Base-by-base conservation (phyloP, 2,113 vertebrate genomes). In the Engystomops pustulosus region DNA sequence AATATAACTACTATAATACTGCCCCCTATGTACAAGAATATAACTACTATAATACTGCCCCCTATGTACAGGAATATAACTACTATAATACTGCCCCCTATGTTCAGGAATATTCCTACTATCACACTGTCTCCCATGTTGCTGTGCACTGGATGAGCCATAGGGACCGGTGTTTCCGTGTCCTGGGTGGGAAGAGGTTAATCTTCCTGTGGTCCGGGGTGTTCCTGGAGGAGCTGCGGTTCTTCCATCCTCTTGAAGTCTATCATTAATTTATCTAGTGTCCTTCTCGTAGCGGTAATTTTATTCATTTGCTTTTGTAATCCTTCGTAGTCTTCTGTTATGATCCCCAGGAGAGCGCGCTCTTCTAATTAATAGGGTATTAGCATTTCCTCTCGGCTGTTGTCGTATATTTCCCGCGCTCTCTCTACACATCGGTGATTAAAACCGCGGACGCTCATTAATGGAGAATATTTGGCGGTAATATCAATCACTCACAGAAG, bases 341-440 rank as follows among this genome's bases (percentile, higher is more conserved):
- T 47, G 70, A 83, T 12, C 81, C 81, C 53, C 69, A 14, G 70
- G 81, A 49, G 81, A 49, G 17, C 41, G 14, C 25, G 45, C 51
- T 30, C 53, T 47, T 83, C 70, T 83, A 83, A 83, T 83, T 83
- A 83, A 75, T 20, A 49, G 69, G 44, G 72, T 62, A 65, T 83
- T 83, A 75, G 55, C 38, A 83, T 83, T n/a, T 83, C 38, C 44
- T 62, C 70, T 75, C 36, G 44, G 69, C 69, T 45, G 5, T 58
- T 30, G 14, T 18, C 27, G 17, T 47, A 71, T 41, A 30, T 58
- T 83, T 47, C 17, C 17, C 18, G 49, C 47, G 17, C 51, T 71
- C 58, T 25, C 32, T 23, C 38, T 23, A 27, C 60, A 38, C 69
- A 20, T 23, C 14, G 53, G 6, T 75, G 38, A 74, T 75, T 75